Evolutionary conservation across 2,888 invertebrate genomes (phyloP).

Genomic region (Rhimphoctona megacephalus): DNA sequence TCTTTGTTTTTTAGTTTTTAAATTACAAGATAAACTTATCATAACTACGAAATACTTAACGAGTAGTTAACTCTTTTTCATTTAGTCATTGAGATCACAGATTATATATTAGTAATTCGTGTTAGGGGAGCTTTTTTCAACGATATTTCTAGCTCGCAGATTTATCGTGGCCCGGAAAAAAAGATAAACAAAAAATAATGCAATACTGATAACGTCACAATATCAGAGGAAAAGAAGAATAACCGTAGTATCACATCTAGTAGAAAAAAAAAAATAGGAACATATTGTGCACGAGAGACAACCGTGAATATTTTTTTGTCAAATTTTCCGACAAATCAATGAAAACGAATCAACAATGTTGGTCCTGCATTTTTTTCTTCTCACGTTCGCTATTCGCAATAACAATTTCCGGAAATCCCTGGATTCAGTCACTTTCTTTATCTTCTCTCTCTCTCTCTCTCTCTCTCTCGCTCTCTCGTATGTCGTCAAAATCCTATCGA

Average conservation of each 20-base stretch:
- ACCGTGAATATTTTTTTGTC: conserved; percentile 10
- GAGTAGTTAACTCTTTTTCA: conserved; percentile 50
- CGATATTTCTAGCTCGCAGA: conserved; percentile 49
- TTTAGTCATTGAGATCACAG: conserved; percentile 67
- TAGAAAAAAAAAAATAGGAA: conserved; percentile 46
- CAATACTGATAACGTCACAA: conserved; percentile 26
- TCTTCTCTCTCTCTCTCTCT: not conserved
- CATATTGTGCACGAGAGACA: conserved; percentile 64
- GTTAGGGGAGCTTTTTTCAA: conserved; percentile 37
- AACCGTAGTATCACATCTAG: conserved; percentile 57
- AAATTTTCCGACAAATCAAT: not conserved
- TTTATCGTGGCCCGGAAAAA: conserved; percentile 37
- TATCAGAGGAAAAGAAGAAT: conserved; percentile 13
- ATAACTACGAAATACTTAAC: conserved; percentile 63
- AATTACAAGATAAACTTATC: conserved; percentile 66
- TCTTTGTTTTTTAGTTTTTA: conserved; percentile 20
- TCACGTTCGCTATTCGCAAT: conserved; percentile 5
- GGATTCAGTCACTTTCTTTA: conserved; percentile 43
- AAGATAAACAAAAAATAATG: conserved; percentile 32
- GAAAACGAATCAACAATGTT: conserved; percentile 11
- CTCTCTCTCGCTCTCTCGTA: conserved; percentile 5
- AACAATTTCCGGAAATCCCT: conserved; percentile 50
- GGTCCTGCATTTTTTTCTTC: not conserved
- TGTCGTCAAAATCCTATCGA: conserved; percentile 43
- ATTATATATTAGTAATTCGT: conserved; percentile 65